Evolutionary conservation across 1,140 invertebrate genomes (phyloP).

Genomic region (Listronotus oregonensis): DNA sequence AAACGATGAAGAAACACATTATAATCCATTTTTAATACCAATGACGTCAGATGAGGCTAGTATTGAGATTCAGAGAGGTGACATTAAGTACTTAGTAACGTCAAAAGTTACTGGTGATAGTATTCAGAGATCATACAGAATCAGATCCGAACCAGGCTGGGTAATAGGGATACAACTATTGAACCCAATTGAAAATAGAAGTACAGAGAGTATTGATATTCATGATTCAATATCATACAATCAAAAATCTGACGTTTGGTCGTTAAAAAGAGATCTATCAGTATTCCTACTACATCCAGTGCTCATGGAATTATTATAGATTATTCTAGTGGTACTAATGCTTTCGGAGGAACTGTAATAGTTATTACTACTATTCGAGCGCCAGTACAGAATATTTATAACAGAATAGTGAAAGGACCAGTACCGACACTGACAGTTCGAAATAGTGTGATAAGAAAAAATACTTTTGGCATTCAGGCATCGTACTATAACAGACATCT

Average conservation of each 20-base stretch:
- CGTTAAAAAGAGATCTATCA: constrained; percentile 77
- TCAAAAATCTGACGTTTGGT: constrained; percentile 69
- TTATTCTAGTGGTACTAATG: constrained; percentile 78
- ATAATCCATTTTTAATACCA: constrained; percentile 73
- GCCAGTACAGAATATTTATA: constrained; percentile 70
- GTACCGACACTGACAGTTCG: constrained; percentile 73
- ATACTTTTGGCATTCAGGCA: constrained; percentile 79
- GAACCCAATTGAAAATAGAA: constrained; percentile 86
- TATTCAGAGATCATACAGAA: constrained; percentile 50
- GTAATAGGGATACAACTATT: constrained; percentile 82
- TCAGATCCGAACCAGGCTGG: constrained; percentile 65
- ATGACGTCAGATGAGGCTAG: constrained; percentile 62
- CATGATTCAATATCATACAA: constrained; percentile 73
- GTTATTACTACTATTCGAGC: constrained; percentile 76
- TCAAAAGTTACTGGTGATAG: constrained; percentile 64
- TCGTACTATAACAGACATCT: constrained; percentile 89
- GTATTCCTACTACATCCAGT: constrained; percentile 83
- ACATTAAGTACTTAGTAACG: constrained; percentile 80
- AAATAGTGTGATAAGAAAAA: constrained; percentile 78
- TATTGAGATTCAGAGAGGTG: constrained; percentile 67
- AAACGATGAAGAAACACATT: constrained; percentile 69
- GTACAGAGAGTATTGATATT: constrained; percentile 79
- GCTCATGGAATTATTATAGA: constrained; percentile 82
- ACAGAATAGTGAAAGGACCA: constrained; percentile 74
- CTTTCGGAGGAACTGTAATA: constrained; percentile 82